These are phyloP conservation scores for Tipula lateralis DNA, from an alignment of 2,888 invertebrate species.

Conservation along the genomic window DNA sequence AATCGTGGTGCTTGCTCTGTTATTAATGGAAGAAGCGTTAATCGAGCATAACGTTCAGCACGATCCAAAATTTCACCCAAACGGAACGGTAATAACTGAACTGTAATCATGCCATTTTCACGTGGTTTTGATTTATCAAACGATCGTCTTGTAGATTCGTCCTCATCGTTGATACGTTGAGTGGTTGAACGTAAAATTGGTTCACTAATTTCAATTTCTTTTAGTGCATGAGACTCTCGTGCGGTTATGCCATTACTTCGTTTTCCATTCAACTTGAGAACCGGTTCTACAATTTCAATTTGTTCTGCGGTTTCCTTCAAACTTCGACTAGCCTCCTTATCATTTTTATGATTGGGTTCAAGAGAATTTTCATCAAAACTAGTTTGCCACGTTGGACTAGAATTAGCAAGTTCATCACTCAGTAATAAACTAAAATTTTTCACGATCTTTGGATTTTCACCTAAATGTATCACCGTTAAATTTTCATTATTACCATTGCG, in stretches of 20 bases:
- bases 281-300: slow-evolving; percentile 55
- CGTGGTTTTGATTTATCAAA: slow-evolving; percentile 33
- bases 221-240: not conserved
- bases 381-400: slow-evolving; percentile 53
- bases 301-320: slow-evolving; percentile 39
- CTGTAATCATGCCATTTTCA: slow-evolving; percentile 51
- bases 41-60: slow-evolving; percentile 74
- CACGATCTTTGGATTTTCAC: slow-evolving; percentile 44
- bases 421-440: slow-evolving; percentile 42
- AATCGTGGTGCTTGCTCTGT: slow-evolving; percentile 74
- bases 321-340: slow-evolving; percentile 44
- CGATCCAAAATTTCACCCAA: slow-evolving; percentile 73
- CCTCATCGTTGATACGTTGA: slow-evolving; percentile 43
- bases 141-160: slow-evolving; percentile 42
- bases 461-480: slow-evolving; percentile 48
- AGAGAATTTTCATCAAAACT: slow-evolving; percentile 50
- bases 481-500: not conserved
- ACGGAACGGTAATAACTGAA: slow-evolving; percentile 74
- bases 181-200: slow-evolving; percentile 64
- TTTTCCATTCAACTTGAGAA: slow-evolving; percentile 43
- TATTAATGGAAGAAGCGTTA: slow-evolving; percentile 69
- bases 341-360: slow-evolving; percentile 42
- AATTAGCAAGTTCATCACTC: slow-evolving; percentile 50
- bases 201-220: slow-evolving; percentile 60
- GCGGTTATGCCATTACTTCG: slow-evolving; percentile 37